A percentile compares a stretch with the other conserved stretches of the same genome.
phyloP scores from a whole-genome alignment of 2,113 vertebrate genomes.

The Nothocercus julius region DNA sequence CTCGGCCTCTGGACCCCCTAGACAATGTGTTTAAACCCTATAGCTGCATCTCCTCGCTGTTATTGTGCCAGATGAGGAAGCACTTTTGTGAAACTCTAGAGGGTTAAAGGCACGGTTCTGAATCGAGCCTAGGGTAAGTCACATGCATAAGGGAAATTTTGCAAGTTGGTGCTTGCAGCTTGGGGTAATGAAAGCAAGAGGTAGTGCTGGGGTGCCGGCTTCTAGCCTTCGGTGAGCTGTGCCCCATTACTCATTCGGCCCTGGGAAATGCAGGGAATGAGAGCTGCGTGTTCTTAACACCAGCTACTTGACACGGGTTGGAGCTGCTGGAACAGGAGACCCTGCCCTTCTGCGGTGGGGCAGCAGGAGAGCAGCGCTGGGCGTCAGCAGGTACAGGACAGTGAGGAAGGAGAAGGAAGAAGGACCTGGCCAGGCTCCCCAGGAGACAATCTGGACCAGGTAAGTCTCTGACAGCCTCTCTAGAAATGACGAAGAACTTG shows the following conservation, averaged over 20 bases:
- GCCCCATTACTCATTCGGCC: neutral
- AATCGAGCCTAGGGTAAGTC: neutral
- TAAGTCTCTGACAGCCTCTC: neutral
- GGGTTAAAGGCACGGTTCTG: constrained; percentile 33
- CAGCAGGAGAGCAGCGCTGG: neutral
- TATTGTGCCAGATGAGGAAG: neutral
- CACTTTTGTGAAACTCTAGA: neutral
- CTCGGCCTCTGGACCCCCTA: neutral
- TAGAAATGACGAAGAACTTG: neutral
- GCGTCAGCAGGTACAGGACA: neutral
- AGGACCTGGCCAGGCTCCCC: neutral
- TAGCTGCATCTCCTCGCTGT: neutral
- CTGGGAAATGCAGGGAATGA: neutral
- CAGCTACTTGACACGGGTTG: neutral
- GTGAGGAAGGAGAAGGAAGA: neutral
- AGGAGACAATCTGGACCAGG: neutral
- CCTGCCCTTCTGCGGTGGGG: rapidly evolving
- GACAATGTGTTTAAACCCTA: neutral
- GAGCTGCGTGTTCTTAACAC: neutral
- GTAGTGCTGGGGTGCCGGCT: neutral
- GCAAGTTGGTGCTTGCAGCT: constrained; percentile 48
- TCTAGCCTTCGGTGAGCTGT: neutral
- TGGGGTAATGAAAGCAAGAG: neutral
- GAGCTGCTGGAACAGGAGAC: neutral
- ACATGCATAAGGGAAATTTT: constrained; percentile 37